A percentile compares a stretch with the other conserved stretches of the same genome.
These are phyloP conservation scores for Polia nebulosa DNA, from an alignment of 2,888 invertebrate species.

Conservation along the genomic window DNA sequence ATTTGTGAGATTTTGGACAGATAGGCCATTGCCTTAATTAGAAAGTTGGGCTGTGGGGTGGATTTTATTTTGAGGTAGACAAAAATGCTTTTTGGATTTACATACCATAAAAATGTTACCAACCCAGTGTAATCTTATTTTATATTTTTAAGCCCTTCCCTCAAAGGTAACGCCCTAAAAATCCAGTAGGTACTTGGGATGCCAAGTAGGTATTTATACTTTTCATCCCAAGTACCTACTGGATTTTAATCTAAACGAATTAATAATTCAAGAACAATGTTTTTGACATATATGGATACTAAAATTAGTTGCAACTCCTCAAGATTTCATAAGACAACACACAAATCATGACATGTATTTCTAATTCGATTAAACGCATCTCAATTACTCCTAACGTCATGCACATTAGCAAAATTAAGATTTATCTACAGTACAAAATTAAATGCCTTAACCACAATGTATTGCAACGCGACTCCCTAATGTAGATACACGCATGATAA, in stretches of 20 bases:
- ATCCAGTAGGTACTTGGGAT: not conserved
- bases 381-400: slow-evolving; percentile 58
- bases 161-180: slow-evolving; percentile 1
- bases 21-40: slow-evolving; percentile 18
- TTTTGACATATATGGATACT: too few species aligned
- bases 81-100: not conserved
- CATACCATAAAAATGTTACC: not conserved
- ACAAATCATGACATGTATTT: slow-evolving; percentile 32
- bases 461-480: slow-evolving; percentile 83
- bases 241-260: not conserved
- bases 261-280: not conserved
- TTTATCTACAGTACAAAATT: slow-evolving; percentile 84
- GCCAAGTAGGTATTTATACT: too few species aligned
- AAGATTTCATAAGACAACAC: not conserved
- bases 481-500: slow-evolving; percentile 83
- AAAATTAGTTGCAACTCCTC: not conserved
- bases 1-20: slow-evolving; percentile 20
- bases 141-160: not conserved
- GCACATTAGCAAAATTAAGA: slow-evolving; percentile 83
- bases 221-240: not conserved
- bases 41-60: not conserved
- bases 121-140: too few species aligned
- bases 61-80: not conserved
- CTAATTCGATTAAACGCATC: slow-evolving; percentile 50
- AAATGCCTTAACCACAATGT: slow-evolving; percentile 88